Evolutionary conservation across 2,888 invertebrate genomes (phyloP), one percentile per base, ranked within the genome.

Genomic region (Melieria crassipennis): DNA sequence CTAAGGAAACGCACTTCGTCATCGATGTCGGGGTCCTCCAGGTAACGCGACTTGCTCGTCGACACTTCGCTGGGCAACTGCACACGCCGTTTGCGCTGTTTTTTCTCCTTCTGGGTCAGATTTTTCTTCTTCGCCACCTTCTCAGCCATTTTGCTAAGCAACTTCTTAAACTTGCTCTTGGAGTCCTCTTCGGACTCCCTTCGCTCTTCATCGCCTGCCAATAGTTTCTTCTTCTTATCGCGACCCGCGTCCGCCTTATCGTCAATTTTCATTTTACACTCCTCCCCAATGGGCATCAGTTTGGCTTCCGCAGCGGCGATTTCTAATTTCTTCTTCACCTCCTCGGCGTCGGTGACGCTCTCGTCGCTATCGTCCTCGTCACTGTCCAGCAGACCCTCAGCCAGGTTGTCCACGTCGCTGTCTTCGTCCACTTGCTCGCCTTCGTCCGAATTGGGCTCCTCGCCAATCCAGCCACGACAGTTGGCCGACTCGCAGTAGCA

Each of bases 381-480:
- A 79, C 89, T 86, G 10, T 78, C 76, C 7, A 71, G 77, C 7
- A 77, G 73, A 66, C 72, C 88, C 88, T 77, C 89, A 79, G 76
- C 83, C 75, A 73, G 79, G 77, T 68, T 88, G 16, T 79, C 80
- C 50, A 82, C 80, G 65, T 82, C 77, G 65, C 74, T 76, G 5
- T 81, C 82, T 66, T 82, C 82, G 60, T 81, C 82, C 48, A 82
- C 61, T 57, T 90, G 89, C 73, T 90, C 89, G 30, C 91, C 91
- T 65, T 91, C 90, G 69, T 90, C 91, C 69, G 90, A 90, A 46
- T 93, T 93, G 0, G 95, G 95, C 79, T 95, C 93, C 69, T 93
- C 94, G 0, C 99, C 99, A 75, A 99, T 95, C 93, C 95, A 97
- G 0, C 99, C 99, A 43, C 97, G 92, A 84, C 99, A 99, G 79